A percentile compares a stretch with the other conserved stretches of the same genome.
Conservation (phyloP, 1,140 invertebrate species). For the Drosophila willistoni region DNA sequence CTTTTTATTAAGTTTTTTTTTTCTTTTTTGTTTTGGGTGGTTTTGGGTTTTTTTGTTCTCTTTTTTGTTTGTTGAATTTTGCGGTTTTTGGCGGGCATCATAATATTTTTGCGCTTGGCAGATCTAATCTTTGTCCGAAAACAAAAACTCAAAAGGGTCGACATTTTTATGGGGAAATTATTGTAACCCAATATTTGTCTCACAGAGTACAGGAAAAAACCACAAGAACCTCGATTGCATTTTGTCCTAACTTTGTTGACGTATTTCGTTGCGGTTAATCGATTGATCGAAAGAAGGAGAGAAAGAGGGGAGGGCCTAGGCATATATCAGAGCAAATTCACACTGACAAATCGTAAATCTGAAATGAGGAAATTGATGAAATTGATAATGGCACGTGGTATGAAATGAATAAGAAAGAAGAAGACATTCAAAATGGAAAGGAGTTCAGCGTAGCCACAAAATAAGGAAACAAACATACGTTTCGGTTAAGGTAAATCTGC, state of each 20-base stretch:
- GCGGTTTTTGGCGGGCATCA: slow-evolving; percentile 61
- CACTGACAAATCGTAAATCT: slow-evolving; percentile 11
- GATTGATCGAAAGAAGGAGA: slow-evolving; percentile 15
- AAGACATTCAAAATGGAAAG: neutral
- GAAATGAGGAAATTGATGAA: slow-evolving; percentile 16
- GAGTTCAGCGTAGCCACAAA: neutral
- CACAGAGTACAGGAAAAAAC: slow-evolving; percentile 47
- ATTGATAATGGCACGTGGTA: slow-evolving; percentile 23
- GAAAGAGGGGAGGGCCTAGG: slow-evolving; percentile 1
- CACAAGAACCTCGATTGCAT: slow-evolving; percentile 72
- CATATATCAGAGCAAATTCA: slow-evolving; percentile 15
- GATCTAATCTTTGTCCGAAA: slow-evolving; percentile 73
- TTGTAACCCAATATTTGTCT: slow-evolving; percentile 67
- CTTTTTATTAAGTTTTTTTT: slow-evolving; percentile 30
- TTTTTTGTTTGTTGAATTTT: slow-evolving; percentile 52
- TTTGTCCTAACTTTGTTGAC: slow-evolving; percentile 78
- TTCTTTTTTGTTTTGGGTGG: slow-evolving; percentile 38
- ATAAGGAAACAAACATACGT: neutral
- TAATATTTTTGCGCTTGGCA: slow-evolving; percentile 79
- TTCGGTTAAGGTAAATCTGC: neutral
- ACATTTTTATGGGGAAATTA: slow-evolving; percentile 81
- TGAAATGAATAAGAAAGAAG: neutral
- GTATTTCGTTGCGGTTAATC: slow-evolving; percentile 47
- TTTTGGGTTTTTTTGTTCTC: slow-evolving; percentile 37
- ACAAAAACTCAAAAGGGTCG: slow-evolving; percentile 47